phyloP scores from a whole-genome alignment of 1,140 invertebrate genomes.

The Notospermus geniculatus region DNA sequence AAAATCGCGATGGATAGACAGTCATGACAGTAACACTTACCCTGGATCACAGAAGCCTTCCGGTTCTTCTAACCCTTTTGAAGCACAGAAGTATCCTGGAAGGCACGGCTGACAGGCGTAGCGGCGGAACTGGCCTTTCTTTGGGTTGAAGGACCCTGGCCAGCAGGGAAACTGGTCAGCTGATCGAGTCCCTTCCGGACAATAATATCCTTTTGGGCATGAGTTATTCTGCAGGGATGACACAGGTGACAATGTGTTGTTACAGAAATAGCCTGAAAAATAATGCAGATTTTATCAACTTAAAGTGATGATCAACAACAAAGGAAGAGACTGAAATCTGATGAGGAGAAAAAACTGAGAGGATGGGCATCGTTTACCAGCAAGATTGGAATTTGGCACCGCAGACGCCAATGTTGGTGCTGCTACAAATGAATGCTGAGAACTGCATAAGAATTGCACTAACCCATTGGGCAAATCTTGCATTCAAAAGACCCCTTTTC shows the following conservation, averaged over 20 bases:
- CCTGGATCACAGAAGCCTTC: slow-evolving; percentile 44
- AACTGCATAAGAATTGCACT: neutral
- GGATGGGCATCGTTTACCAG: too few species aligned
- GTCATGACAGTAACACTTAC: slow-evolving; percentile 23
- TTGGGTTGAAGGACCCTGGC: slow-evolving; percentile 38
- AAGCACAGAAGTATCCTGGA: slow-evolving; percentile 44
- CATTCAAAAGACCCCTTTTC: slow-evolving; percentile 36
- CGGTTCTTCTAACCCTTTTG: slow-evolving; percentile 35
- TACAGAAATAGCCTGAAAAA: slow-evolving; percentile 47
- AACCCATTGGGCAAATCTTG: slow-evolving; percentile 42
- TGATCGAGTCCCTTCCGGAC: slow-evolving; percentile 32
- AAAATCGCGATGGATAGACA: too few species aligned
- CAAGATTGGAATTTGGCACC: too few species aligned
- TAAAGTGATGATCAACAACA: neutral
- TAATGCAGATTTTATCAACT: neutral
- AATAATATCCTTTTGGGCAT: slow-evolving; percentile 46
- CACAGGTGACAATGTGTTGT: slow-evolving; percentile 36
- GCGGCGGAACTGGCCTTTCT: slow-evolving; percentile 29
- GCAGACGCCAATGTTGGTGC: too few species aligned
- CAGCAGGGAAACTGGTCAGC: slow-evolving; percentile 43
- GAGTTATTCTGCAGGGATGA: slow-evolving; percentile 34
- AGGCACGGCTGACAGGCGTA: slow-evolving; percentile 37
- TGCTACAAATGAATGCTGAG: too few species aligned
- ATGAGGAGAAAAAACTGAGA: too few species aligned
- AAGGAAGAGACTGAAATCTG: neutral